Evolutionary conservation across 92 coral and sea anemone genomes (phyloP).

Genomic region (Siderastrea siderea): DNA sequence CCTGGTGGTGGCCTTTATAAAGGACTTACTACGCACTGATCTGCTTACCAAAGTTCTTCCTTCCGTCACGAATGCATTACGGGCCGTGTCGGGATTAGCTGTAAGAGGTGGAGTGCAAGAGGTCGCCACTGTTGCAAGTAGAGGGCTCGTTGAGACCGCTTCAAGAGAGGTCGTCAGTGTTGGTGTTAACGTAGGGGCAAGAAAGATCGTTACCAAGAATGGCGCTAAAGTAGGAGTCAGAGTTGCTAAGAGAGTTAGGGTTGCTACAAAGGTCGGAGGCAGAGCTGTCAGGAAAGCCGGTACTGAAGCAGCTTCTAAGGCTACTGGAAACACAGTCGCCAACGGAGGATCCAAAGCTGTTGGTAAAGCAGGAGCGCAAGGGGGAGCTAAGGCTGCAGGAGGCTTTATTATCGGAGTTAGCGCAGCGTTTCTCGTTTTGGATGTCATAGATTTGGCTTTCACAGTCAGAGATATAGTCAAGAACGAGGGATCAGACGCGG

Average conservation of each 20-base stretch:
- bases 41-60: constrained; percentile 9
- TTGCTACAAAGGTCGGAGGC: neutral
- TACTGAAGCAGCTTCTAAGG: constrained; percentile 9
- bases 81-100: neutral
- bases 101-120: neutral
- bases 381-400: constrained; percentile 25
- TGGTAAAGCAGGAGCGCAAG: constrained; percentile 1
- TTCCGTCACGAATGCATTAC: neutral
- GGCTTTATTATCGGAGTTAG: neutral
- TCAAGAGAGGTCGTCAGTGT: neutral
- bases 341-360: constrained; percentile 8
- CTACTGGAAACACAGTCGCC: neutral
- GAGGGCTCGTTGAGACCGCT: constrained; percentile 5
- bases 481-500: constrained; percentile 34
- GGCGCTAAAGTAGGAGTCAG: constrained; percentile 4
- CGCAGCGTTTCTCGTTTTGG: constrained; percentile 14
- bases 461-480: constrained; percentile 44
- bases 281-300: constrained; percentile 11
- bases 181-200: constrained; percentile 7
- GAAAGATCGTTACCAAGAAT: neutral
- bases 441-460: constrained; percentile 21
- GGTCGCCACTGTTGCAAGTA: neutral
- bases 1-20: neutral
- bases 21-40: constrained; percentile 11
- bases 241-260: neutral